A percentile compares a stretch with the other conserved stretches of the same genome.
These are phyloP conservation scores for Ceratotherium simum DNA, from an alignment of 2,113 vertebrate genomes.

Conservation along the genomic window DNA sequence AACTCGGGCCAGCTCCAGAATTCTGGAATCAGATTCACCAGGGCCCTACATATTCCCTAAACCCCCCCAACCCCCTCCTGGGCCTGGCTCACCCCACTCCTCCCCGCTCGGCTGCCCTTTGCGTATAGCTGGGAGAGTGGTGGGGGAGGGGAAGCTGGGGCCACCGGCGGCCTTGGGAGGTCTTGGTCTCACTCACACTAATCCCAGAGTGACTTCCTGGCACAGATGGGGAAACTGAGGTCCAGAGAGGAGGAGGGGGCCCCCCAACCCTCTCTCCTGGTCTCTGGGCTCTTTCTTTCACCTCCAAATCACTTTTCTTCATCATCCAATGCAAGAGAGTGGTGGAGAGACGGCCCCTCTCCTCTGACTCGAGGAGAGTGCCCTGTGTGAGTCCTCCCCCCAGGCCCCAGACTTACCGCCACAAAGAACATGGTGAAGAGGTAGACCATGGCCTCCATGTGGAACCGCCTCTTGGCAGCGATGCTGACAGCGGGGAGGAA, in stretches of 20 bases:
- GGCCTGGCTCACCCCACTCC: accelerated
- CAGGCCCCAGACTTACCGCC: slow-evolving; percentile 89
- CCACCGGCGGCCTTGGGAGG: accelerated
- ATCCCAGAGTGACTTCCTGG: background rate
- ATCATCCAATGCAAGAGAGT: accelerated
- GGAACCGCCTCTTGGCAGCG: slow-evolving; percentile 95
- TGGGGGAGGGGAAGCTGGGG: accelerated
- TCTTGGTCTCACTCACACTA: background rate
- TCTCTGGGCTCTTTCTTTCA: background rate
- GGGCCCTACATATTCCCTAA: accelerated
- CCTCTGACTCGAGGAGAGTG: accelerated
- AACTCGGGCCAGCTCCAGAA: background rate
- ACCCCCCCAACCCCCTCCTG: accelerated
- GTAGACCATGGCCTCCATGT: slow-evolving; percentile 99
- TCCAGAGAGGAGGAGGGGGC: accelerated
- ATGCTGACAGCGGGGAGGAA: slow-evolving; percentile 94
- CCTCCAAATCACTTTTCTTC: too few relatives aligned
- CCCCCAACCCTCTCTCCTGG: accelerated
- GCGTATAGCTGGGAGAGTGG: too few relatives aligned
- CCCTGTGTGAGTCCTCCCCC: accelerated
- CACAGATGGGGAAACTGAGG: background rate
- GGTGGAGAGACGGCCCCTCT: accelerated
- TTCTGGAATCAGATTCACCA: background rate
- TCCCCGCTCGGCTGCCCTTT: accelerated
- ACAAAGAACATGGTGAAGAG: slow-evolving; percentile 99